phyloP scores from a whole-genome alignment of 2,113 vertebrate species.

The Ptyas mucosa region DNA sequence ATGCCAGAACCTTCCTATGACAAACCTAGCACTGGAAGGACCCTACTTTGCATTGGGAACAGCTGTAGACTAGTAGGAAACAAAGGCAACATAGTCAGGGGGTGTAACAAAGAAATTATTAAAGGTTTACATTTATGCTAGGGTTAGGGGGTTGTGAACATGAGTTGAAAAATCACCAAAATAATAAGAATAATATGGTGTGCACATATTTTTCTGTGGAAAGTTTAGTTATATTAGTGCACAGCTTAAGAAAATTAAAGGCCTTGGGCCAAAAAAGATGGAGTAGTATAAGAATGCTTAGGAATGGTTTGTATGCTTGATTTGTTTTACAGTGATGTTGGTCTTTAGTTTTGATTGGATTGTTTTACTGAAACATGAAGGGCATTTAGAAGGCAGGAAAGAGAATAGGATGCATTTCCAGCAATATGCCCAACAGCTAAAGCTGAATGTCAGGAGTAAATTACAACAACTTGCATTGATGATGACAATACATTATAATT shows the following conservation, averaged over 20 bases:
- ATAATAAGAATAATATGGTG: constrained; percentile 29
- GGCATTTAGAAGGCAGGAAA: constrained; percentile 81
- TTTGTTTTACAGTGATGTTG: constrained; percentile 94
- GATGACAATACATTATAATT: constrained; percentile 89
- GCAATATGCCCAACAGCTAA: constrained; percentile 92
- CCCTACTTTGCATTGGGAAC: background rate
- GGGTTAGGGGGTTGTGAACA: background rate
- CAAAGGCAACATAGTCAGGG: background rate
- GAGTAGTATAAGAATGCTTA: constrained; percentile 64
- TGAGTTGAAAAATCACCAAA: background rate
- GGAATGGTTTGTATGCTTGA: constrained; percentile 83
- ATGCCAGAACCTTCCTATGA: background rate
- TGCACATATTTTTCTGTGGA: constrained; percentile 63
- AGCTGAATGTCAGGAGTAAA: constrained; percentile 99
- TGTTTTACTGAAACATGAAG: constrained; percentile 91
- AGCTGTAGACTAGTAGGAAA: background rate
- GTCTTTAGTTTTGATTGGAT: constrained; percentile 97
- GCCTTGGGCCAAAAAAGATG: constrained; percentile 69
- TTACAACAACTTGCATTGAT: constrained; percentile 89
- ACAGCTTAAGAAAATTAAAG: constrained; percentile 67
- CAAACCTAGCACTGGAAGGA: background rate
- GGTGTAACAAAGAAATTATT: background rate
- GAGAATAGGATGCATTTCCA: constrained; percentile 79
- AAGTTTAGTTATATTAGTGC: constrained; percentile 62
- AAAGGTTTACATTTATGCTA: background rate